Evolutionary conservation across 2,113 vertebrate genomes (phyloP), one percentile per base, ranked within the genome.

Genomic region (Cyanoderma ruficeps): DNA sequence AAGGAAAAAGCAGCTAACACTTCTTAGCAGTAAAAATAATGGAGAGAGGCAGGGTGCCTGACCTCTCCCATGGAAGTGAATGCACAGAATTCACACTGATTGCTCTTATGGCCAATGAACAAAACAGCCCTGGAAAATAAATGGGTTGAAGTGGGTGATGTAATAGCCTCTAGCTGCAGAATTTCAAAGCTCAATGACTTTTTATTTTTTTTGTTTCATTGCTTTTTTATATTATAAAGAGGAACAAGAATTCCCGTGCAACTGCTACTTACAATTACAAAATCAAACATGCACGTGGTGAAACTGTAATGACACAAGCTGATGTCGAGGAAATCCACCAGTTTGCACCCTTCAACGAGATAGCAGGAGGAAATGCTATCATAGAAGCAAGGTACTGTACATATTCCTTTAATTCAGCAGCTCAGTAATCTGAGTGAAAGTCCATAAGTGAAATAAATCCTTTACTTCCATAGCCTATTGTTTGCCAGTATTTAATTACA

Each of bases 341-440:
- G 87, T 97, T 98, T 64, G 30, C 96, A 50, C 97, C 96, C 39
- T 97, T 97, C 92, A 95, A 95, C 0, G 97, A 97, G 77, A 80
- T 94, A 71, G 95, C 80, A 23, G 97, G 97, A 94, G 96, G 96
- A 93, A 94, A 85, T 53, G 90, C 78, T 35, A 21, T 96, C 14
- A 59, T 97, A 13, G 93, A 97, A 83, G 95, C 97, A 94, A 98
- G 98, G 98, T 97, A 97, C 30, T 3, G 33, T 79, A 83, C 15
- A 46, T 69, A 75, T 55, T 57, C 25, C 68, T 90, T 92, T 83
- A 88, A 95, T 92, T 92, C 72, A 71, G 44, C 53, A 68, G 83
- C 28, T 76, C 61, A 44, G 71, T 71, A 88, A 91, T 79, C 90
- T 50, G n/a, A 87, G 41, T 84, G 63, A 93, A 92, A 78, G 31